Evolutionary conservation across 2,888 invertebrate genomes (phyloP), one percentile per base, ranked within the genome.

Genomic region (Yponomeuta malinellus): DNA sequence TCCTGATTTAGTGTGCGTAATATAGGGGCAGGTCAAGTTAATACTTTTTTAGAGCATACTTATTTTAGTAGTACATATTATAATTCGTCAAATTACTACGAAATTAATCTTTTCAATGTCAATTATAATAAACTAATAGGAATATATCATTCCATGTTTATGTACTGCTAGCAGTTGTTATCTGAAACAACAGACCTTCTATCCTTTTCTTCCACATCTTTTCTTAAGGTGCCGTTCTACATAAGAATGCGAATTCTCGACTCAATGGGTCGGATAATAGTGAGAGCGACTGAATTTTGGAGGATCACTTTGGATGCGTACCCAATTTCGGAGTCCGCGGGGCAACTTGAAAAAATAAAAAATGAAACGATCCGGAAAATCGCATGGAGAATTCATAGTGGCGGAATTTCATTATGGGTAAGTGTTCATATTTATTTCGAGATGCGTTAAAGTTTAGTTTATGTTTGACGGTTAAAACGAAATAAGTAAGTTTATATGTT

Each of bases 241-340:
- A 86, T 89, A 88, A 87, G 87, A 87, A 89, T 86, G 81, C 80
- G 81, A 84, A 83, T 85, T 87, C 82, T 75, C 88, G 84, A 84
- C 72, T 80, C 90, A 90, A 75, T 89, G 90, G 78, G 74, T 85
- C 83, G 89, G 79, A 85, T 90, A 88, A 90, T 90, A 89, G 89
- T 86, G 70, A 75, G 78, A 74, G 71, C 76, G 78, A 83, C 79
- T 83, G 82, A 83, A 85, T 84, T 81, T 70, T 68, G 68, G 70
- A 68, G 64, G 72, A 72, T 72, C 70, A 70, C 68, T 67, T 69
- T n/a, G 69, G 70, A 69, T 70, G 59, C n/a, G 68, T 71, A 67
- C 31, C 29, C 33, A 52, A 31, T 65, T 43, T 63, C 70, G 6
- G n/a, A 67, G 67, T 67, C 70, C 59, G 73, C 75, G 76, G 74